These are phyloP conservation scores for Athalia circularis DNA, from an alignment of 2,888 invertebrate species.

Conservation along the genomic window DNA sequence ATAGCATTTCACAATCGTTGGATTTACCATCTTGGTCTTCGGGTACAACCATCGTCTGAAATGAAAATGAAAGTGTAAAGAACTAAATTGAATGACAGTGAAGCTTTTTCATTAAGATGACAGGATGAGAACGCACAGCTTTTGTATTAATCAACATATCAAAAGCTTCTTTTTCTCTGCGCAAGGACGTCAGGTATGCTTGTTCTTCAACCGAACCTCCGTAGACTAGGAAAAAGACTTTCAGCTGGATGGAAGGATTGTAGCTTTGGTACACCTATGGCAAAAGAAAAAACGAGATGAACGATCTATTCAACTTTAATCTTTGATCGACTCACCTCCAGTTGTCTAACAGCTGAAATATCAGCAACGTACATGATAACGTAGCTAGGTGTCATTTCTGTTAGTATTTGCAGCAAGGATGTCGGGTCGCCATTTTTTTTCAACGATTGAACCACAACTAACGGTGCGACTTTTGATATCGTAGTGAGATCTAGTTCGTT, in stretches of 20 bases:
- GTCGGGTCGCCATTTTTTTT: slow-evolving; percentile 84
- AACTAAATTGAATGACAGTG: neutral
- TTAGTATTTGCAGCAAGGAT: slow-evolving; percentile 83
- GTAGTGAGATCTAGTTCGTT: slow-evolving; percentile 82
- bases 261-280: slow-evolving; percentile 80
- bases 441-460: slow-evolving; percentile 86
- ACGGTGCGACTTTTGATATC: slow-evolving; percentile 79
- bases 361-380: slow-evolving; percentile 94
- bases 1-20: slow-evolving; percentile 77
- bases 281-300: slow-evolving; percentile 1
- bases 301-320: slow-evolving; percentile 24
- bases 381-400: slow-evolving; percentile 84
- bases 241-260: slow-evolving; percentile 75
- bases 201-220: slow-evolving; percentile 97
- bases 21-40: slow-evolving; percentile 92
- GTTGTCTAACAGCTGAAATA: slow-evolving; percentile 89
- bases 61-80: slow-evolving; percentile 42
- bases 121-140: slow-evolving; percentile 79
- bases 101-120: too few species aligned
- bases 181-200: slow-evolving; percentile 91
- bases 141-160: slow-evolving; percentile 94
- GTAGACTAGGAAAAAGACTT: slow-evolving; percentile 93
- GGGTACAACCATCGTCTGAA: slow-evolving; percentile 89
- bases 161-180: slow-evolving; percentile 96
- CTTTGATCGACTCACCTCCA: slow-evolving; percentile 80